phyloP scores from a whole-genome alignment of 2,113 vertebrate species.

The Oxyruncus cristatus region DNA sequence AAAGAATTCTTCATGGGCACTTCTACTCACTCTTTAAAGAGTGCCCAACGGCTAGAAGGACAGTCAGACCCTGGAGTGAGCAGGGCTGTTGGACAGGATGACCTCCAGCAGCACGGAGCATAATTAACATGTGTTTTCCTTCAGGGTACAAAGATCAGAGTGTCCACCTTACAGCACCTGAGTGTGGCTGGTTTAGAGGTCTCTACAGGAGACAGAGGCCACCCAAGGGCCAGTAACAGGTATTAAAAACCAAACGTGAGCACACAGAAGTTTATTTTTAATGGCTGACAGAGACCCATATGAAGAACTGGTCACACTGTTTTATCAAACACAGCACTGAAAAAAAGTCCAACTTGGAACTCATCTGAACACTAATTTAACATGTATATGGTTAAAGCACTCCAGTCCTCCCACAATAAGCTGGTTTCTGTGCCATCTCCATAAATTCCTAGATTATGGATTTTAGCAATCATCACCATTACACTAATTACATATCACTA shows the following conservation, averaged over 20 bases:
- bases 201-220: background rate
- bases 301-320: background rate
- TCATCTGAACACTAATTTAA: background rate
- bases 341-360: background rate
- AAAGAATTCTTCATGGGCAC: background rate
- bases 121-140: background rate
- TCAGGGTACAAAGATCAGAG: background rate
- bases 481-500: slow-evolving; percentile 30
- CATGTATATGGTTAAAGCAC: background rate
- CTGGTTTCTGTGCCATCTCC: background rate
- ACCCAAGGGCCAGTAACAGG: background rate
- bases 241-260: background rate
- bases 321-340: background rate
- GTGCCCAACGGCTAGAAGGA: background rate
- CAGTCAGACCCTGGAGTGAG: background rate
- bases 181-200: background rate
- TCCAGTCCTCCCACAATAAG: background rate
- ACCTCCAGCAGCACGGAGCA: background rate
- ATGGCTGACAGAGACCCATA: background rate
- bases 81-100: background rate
- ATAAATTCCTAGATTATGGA: background rate
- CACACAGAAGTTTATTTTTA: background rate
- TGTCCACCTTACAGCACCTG: accelerated
- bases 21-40: background rate
- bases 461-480: slow-evolving; percentile 23